Base-by-base conservation (phyloP, 2,888 invertebrate genomes). In the Muschampia plurimacula region DNA sequence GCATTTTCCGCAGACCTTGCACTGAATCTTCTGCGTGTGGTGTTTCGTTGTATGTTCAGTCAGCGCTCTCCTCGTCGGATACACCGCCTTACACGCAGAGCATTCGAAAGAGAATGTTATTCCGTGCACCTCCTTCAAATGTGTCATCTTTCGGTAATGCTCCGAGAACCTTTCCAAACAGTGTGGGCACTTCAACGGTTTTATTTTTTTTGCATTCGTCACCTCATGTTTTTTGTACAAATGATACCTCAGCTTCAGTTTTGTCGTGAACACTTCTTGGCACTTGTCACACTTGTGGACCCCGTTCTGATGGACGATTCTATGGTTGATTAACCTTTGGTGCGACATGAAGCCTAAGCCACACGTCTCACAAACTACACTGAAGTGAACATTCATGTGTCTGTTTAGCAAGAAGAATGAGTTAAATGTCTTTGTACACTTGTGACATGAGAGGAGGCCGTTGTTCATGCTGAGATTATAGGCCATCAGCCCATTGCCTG, bases 361-460 rank as follows among this genome's bases (percentile, higher is more conserved):
- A 73, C 94, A 94, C 0, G 89, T 92, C 76, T 94, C 94, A 73
- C 94, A 94, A 1, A 93, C 93, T 0, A 93, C 93, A 69, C 82
- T 93, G 60, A 87, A 93, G 79, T 94, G 94, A 0, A 81, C 93
- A 62, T 94, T 94, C 93, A 94, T 94, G 75, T 94, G 94, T 32
- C 90, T 81, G 55, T 93, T 93, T 2, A 94, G 76, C 13, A 92
- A 81, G 68, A 92, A 93, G 77, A 93, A 93, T 0, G 93, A 88
- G 74, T 91, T 92, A 69, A 93, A 94, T 0, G 85, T 84, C 75
- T 93, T 93, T 1, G 79, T 80, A 69, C 94, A 94, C 74, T 87
- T 91, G 62, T 90, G 89, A 70, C 94, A 94, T 0, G 89, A 82
- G 0, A 93, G 74, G 2, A 89, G 81, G 0, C 92, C 91, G 68